Percentiles rank a stretch among this genome's conserved stretches.
Conservation (phyloP, 2,113 vertebrate genomes). For the Mirza zaza region DNA sequence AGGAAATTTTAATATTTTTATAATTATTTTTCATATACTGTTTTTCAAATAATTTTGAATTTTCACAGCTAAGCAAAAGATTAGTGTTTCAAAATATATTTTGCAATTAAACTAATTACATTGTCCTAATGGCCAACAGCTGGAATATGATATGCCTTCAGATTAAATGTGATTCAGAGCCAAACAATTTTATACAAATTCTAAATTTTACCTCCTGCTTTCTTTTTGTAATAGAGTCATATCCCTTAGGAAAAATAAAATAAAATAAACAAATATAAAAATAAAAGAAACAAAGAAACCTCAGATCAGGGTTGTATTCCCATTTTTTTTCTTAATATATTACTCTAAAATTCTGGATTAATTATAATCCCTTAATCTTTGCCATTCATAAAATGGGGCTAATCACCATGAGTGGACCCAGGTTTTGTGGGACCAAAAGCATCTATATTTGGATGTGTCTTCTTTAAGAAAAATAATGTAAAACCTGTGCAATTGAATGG, state of each 20-base stretch:
- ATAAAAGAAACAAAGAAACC: neutral
- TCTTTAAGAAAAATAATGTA: neutral
- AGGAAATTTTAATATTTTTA: neutral
- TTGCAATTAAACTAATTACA: neutral
- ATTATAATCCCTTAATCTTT: neutral
- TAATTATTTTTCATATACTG: neutral
- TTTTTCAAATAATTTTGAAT: constrained; percentile 26
- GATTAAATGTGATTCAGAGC: neutral
- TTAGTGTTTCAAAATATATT: constrained; percentile 30
- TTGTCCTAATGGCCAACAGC: neutral
- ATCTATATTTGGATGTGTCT: neutral
- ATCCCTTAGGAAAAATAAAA: too few species aligned
- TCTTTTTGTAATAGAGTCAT: neutral
- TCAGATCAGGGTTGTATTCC: neutral
- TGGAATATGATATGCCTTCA: neutral
- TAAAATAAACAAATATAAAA: too few species aligned
- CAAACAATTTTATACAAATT: constrained; percentile 15
- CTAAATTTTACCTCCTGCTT: neutral
- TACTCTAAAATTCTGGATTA: neutral
- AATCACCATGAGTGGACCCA: neutral
- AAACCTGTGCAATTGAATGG: neutral
- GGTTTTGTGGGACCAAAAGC: neutral
- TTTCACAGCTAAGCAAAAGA: neutral
- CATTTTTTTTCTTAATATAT: neutral
- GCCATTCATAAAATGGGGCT: neutral